phyloP scores from a whole-genome alignment of 2,888 invertebrate species.

The Brenthis hecate region DNA sequence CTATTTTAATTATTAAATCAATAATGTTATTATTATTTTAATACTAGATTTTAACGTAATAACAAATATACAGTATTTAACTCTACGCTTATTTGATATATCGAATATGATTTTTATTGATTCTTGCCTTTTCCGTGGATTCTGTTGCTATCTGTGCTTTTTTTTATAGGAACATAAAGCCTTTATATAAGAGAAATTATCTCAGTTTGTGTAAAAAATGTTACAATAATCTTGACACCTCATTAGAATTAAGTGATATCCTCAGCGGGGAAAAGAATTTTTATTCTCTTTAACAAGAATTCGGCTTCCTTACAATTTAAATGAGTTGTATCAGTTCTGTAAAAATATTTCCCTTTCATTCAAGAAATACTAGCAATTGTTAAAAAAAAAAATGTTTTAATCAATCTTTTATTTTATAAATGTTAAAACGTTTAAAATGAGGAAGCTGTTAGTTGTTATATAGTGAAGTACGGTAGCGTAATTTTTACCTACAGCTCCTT shows the following conservation, averaged over 20 bases:
- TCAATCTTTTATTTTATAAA: neutral
- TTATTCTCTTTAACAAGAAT: slow-evolving; percentile 17
- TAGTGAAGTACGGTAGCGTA: neutral
- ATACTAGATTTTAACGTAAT: no score
- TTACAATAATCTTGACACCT: slow-evolving; percentile 13
- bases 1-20: no score
- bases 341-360: slow-evolving; percentile 22
- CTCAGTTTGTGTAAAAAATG: neutral
- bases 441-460: neutral
- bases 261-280: slow-evolving; percentile 4
- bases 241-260: slow-evolving; percentile 9
- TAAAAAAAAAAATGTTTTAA: slow-evolving; percentile 8
- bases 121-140: no score
- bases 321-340: slow-evolving; percentile 24
- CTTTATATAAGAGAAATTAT: neutral
- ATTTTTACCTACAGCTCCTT: neutral
- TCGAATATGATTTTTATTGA: no score
- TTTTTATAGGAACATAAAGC: no score
- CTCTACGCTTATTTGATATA: no score
- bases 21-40: no score
- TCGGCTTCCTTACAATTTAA: slow-evolving; percentile 22
- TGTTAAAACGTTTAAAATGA: neutral
- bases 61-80: no score
- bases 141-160: no score
- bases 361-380: slow-evolving; percentile 6